A percentile compares a stretch with the other conserved stretches of the same genome.
phyloP scores from a whole-genome alignment of 2,888 invertebrate genomes.

The Sialis fuliginosa region DNA sequence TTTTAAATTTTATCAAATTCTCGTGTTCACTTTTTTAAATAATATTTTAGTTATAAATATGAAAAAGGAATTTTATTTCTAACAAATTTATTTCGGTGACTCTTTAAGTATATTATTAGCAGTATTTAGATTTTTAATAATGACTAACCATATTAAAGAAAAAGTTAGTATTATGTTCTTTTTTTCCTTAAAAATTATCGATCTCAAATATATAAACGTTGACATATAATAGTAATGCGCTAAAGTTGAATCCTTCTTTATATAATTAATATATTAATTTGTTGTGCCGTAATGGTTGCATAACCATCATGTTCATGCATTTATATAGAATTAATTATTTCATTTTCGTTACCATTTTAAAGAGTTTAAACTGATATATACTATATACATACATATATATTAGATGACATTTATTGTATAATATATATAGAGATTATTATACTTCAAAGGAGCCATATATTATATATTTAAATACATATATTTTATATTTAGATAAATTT shows the following conservation, averaged over 20 bases:
- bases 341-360: constrained; percentile 3
- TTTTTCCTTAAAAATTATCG: not conserved
- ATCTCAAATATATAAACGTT: not conserved
- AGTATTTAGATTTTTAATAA: not conserved
- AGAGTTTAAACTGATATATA: constrained; percentile 1
- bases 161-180: not conserved
- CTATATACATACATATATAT: not conserved
- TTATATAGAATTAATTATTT: not conserved
- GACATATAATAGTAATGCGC: too few species aligned
- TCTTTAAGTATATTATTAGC: too few species aligned
- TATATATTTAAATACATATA: not conserved
- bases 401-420: not conserved
- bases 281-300: not conserved
- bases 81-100: too few species aligned
- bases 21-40: too few species aligned
- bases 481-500: not conserved
- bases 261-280: not conserved
- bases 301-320: constrained; percentile 1
- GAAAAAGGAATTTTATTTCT: too few species aligned
- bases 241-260: not conserved
- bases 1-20: too few species aligned
- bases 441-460: not conserved
- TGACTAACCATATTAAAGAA: not conserved
- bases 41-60: too few species aligned
- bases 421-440: not conserved